phyloP scores from a whole-genome alignment of 1,140 invertebrate species.

The Monomorium pharaonis region DNA sequence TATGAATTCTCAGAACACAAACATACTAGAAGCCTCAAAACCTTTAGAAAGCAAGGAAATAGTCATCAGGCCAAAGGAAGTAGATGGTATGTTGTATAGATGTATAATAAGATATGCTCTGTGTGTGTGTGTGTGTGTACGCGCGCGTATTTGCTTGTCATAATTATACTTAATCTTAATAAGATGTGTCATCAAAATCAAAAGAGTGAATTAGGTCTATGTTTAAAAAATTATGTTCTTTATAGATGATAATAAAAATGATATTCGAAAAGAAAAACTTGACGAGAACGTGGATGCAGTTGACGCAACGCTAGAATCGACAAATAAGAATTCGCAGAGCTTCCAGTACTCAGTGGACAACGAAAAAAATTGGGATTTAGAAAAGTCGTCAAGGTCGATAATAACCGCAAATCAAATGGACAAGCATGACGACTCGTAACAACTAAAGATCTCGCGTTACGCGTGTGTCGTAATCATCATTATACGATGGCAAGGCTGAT shows the following conservation, averaged over 20 bases:
- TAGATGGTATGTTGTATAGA: slow-evolving; percentile 34
- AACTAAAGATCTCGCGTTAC: slow-evolving; percentile 16
- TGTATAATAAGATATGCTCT: background rate
- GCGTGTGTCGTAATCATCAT: slow-evolving; percentile 10
- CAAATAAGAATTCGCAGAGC: slow-evolving; percentile 85
- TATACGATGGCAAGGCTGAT: slow-evolving; percentile 38
- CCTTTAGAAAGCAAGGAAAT: slow-evolving; percentile 28
- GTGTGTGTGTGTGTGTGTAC: too few species aligned
- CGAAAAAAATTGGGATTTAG: slow-evolving; percentile 73
- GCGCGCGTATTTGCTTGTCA: too few species aligned
- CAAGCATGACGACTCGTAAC: slow-evolving; percentile 44
- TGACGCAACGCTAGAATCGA: slow-evolving; percentile 83
- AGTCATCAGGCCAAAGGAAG: slow-evolving; percentile 24
- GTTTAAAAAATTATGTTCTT: slow-evolving; percentile 8
- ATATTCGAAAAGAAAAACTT: slow-evolving; percentile 67
- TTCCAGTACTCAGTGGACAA: slow-evolving; percentile 84
- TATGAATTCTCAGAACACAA: slow-evolving; percentile 45
- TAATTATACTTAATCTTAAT: background rate
- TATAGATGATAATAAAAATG: slow-evolving; percentile 67
- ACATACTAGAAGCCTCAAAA: slow-evolving; percentile 31
- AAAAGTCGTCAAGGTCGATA: slow-evolving; percentile 66
- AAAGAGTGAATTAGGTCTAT: background rate
- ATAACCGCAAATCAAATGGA: slow-evolving; percentile 50
- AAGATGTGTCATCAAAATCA: background rate
- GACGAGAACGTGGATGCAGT: slow-evolving; percentile 79